Evolutionary conservation across 2,797 vertebrate genomes (phyloP).

Genomic region (Trachops cirrhosus): DNA sequence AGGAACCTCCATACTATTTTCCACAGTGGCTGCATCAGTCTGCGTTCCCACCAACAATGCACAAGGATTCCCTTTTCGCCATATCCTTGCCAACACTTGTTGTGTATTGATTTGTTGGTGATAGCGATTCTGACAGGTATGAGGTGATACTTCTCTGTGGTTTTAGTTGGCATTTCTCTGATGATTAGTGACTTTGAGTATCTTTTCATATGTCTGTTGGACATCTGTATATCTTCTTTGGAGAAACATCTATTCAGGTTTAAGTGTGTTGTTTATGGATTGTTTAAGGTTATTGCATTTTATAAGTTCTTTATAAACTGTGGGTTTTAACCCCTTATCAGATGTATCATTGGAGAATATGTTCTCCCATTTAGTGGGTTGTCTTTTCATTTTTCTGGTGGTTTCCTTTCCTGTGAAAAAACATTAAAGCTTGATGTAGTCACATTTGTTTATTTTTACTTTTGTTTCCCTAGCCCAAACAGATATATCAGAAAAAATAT

Average conservation of each 20-base stretch:
- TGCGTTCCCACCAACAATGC: not conserved
- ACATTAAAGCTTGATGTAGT: not conserved
- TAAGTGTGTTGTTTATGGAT: not conserved
- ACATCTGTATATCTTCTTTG: not conserved
- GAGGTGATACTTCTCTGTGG: not conserved
- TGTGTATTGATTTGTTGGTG: not conserved
- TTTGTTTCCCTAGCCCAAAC: not conserved
- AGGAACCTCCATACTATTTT: not conserved
- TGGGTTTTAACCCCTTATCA: not conserved
- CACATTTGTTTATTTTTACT: not conserved
- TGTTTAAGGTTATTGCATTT: not conserved
- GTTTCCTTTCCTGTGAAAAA: not conserved
- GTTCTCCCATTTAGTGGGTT: not conserved
- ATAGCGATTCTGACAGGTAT: not conserved
- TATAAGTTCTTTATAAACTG: not conserved
- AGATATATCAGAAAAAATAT: not conserved
- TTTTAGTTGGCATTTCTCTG: not conserved
- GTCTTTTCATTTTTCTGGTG: too few relatives aligned
- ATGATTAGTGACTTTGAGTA: not conserved
- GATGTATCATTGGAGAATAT: not conserved
- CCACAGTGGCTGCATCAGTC: not conserved
- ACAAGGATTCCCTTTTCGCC: not conserved
- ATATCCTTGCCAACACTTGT: not conserved
- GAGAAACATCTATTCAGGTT: not conserved
- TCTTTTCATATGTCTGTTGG: not conserved